Conservation (phyloP, 2,113 vertebrate species). For the Gila orcuttii region DNA sequence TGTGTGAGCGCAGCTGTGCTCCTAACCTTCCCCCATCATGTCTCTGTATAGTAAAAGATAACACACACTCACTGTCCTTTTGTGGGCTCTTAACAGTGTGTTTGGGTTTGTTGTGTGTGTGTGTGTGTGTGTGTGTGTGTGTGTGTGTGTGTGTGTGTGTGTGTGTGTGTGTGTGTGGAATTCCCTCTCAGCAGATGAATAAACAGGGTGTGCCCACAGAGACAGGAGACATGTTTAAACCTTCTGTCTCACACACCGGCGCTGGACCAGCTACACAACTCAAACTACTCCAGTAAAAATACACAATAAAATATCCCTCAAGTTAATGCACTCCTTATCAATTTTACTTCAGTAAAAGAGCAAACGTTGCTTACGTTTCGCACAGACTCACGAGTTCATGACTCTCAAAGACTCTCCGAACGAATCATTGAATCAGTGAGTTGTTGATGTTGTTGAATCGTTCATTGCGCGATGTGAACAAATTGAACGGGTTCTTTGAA, state of each 20-base stretch:
- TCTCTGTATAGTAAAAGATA: constrained; percentile 66
- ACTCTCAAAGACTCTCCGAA: not conserved
- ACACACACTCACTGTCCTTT: constrained; percentile 56
- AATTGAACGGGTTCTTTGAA: not conserved
- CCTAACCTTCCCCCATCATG: constrained; percentile 46
- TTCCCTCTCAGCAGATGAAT: constrained; percentile 73
- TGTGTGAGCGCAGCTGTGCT: constrained; percentile 55
- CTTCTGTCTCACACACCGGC: constrained; percentile 6
- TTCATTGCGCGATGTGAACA: not conserved
- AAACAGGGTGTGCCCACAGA: constrained; percentile 63
- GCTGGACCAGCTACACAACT: not conserved
- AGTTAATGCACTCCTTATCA: too few relatives aligned
- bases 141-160: too few relatives aligned
- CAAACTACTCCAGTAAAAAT: not conserved
- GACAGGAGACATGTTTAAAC: constrained; percentile 25
- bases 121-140: constrained; percentile 51
- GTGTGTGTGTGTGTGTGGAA: constrained; percentile 66
- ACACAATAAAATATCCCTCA: not conserved
- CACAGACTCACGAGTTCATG: not conserved
- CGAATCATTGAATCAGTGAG: not conserved
- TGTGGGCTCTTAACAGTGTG: constrained; percentile 65
- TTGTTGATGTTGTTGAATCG: not conserved
- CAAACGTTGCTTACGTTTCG: not conserved
- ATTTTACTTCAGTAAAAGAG: not conserved
- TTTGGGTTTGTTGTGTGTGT: constrained; percentile 55